Evolutionary conservation across 1,140 invertebrate species (phyloP), one percentile per base, ranked within the genome.

Genomic region (Adoxophyes honmai): DNA sequence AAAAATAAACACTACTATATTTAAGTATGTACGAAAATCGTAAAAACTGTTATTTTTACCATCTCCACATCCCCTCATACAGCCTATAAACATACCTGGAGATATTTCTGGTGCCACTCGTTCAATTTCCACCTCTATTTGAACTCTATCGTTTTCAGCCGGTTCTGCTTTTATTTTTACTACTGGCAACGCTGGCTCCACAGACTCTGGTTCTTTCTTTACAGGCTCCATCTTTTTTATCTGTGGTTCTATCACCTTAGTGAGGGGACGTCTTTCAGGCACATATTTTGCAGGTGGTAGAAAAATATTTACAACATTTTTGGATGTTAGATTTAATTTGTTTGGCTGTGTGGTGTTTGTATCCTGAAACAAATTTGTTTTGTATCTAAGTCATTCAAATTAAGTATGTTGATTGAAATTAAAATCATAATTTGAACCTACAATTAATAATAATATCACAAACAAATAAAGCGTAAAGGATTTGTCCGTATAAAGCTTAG

Each of bases 321-420:
- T 48, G 4, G 18, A 4, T 28, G 42, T 48, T 33, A 48, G 28
- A 33, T 48, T 48, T 5, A 21, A 10, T 16, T 44, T 44, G 16
- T 44, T 44, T 18, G 6, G 6, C 6, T 28, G 21, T 3, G 21
- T 2, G 6, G 21, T 28, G 48, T 33, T 34, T 37, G 11, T 7
- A 10, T 36, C 15, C 5, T 16, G 15, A 9, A 33, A n/a, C 34
- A 18, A 3, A 28, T 28, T 16, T n/a, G 16, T 14, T n/a, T 36
- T 42, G 18, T 39, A 13, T 0, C 37, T n/a, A 3, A 8, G 18
- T 6, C 33, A 28, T 5, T 59, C 0, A 58, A 71, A 21, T 69
- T 62, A 21, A n/a, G n/a, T n/a, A n/a, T n/a, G n/a, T n/a, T n/a
- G n/a, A n/a, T n/a, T n/a, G n/a, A n/a, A n/a, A n/a, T n/a, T n/a